These are phyloP conservation scores for Crocodylus rhombifer DNA, from an alignment of 2,797 vertebrate species.

Conservation along the genomic window DNA sequence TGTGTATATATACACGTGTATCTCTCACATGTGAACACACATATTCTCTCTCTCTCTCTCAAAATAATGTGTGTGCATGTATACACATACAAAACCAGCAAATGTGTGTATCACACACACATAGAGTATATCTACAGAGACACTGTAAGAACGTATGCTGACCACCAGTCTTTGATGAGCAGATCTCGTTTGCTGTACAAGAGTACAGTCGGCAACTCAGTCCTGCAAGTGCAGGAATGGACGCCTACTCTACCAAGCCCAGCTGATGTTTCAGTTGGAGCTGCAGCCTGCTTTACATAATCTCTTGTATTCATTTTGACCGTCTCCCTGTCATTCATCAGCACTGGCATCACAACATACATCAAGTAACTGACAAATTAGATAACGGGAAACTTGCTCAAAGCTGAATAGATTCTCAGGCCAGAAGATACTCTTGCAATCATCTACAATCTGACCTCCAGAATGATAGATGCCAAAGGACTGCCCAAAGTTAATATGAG, in stretches of 20 bases:
- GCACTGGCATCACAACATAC: accelerated
- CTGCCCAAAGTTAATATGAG: not conserved
- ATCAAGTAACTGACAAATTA: accelerated
- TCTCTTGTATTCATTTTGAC: not conserved
- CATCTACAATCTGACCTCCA: accelerated
- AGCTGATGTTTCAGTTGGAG: not conserved
- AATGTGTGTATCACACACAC: too few relatives aligned
- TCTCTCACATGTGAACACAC: too few relatives aligned
- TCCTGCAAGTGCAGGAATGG: not conserved
- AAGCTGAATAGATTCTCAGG: not conserved
- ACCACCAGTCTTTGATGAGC: not conserved
- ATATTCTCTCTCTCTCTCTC: too few relatives aligned
- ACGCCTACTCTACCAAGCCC: not conserved
- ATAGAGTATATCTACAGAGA: not conserved
- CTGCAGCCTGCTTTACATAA: not conserved
- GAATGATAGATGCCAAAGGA: not conserved
- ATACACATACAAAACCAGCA: too few relatives aligned
- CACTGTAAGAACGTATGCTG: accelerated
- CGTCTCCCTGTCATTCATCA: not conserved
- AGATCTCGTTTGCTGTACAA: not conserved
- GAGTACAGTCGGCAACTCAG: not conserved
- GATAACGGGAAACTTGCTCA: not conserved
- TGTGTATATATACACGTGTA: too few relatives aligned
- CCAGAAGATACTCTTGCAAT: accelerated
- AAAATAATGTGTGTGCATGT: too few relatives aligned